Base-by-base conservation (phyloP, 1,140 invertebrate species). In the Orchesella cincta region DNA sequence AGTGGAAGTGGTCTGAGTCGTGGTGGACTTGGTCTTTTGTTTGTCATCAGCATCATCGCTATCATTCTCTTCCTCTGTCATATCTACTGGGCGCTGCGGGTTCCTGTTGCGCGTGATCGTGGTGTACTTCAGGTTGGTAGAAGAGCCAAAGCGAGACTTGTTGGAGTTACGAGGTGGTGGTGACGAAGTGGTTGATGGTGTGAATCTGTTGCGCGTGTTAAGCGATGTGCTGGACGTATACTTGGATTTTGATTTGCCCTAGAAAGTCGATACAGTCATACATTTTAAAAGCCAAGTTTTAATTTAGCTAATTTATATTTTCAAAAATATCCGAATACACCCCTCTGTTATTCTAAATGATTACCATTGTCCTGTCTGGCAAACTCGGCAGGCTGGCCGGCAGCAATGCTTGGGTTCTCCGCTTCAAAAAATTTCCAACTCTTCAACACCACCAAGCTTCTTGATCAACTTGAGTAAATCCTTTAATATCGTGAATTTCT, bases 381-480 rank as follows among this genome's bases (percentile, higher is more conserved):
- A 64, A 79, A 84, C 82, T 94, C 90, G 83, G 93, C 92, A 1
- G n/a, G 94, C 88, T 23, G 92, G n/a, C n/a, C 93, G 83, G 93
- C 92, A 87, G 79, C 52, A 76, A 81, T 67, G 20, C 80, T 75
- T 70, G 80, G 80, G 74, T 81, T 82, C 12, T 81, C 81, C n/a
- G n/a, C n/a, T 64, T 82, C 79, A 36, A 82, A 80, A 62, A 81
- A 83, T 81, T 70, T 83, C 80, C 54, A 82, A 52, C 62, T 83
- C 79, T 71, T 83, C 80, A 1, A 82, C 80, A 51, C 81, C 81
- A 33, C 82, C 82, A 1, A 83, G 73, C 90, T 94, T 94, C 83
- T 92, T 93, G 57, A 95, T 94, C 0, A 95, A 86, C 79, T 91
- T 90, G 54, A 95, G 91, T 0, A 95, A 85, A 84, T 95, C 93